A percentile compares a stretch with the other conserved stretches of the same genome.
Conservation (phyloP, 2,888 invertebrate species). For the Acanthosepion pharaonis region DNA sequence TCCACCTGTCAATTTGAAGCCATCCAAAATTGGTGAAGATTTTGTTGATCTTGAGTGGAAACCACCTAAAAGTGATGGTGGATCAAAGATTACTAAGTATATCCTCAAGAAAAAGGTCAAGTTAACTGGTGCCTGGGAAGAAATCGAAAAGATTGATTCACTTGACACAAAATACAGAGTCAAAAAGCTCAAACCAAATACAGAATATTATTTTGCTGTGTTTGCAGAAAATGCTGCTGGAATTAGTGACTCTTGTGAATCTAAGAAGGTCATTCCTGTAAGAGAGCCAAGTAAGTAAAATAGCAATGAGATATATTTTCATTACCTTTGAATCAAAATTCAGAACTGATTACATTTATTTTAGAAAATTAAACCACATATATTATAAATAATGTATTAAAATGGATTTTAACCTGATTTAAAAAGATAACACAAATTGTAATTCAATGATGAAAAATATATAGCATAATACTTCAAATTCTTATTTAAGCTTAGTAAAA, state of each 20-base stretch:
- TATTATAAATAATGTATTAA: background rate
- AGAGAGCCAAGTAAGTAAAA: constrained; percentile 47
- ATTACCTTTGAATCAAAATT: background rate
- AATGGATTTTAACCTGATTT: background rate
- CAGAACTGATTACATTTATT: background rate
- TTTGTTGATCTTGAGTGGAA: constrained; percentile 55
- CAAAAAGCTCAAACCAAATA: constrained; percentile 58
- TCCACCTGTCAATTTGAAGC: constrained; percentile 58
- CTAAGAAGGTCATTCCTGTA: constrained; percentile 51
- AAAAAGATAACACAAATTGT: background rate
- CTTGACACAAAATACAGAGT: constrained; percentile 51
- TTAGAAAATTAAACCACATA: background rate
- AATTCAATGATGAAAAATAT: background rate
- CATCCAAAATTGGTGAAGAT: constrained; percentile 57
- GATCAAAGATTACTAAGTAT: constrained; percentile 62
- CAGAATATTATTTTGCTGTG: constrained; percentile 86
- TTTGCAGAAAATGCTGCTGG: constrained; percentile 89
- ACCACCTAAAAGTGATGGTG: constrained; percentile 63
- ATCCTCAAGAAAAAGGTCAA: constrained; percentile 59
- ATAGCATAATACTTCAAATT: background rate
- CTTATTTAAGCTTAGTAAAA: background rate
- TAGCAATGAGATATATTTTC: background rate
- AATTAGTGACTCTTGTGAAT: constrained; percentile 55
- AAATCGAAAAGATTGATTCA: constrained; percentile 69
- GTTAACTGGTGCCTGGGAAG: constrained; percentile 52